A percentile compares a stretch with the other conserved stretches of the same genome.
Conservation (phyloP, 2,113 vertebrate species). For the Spea multiplicata region DNA sequence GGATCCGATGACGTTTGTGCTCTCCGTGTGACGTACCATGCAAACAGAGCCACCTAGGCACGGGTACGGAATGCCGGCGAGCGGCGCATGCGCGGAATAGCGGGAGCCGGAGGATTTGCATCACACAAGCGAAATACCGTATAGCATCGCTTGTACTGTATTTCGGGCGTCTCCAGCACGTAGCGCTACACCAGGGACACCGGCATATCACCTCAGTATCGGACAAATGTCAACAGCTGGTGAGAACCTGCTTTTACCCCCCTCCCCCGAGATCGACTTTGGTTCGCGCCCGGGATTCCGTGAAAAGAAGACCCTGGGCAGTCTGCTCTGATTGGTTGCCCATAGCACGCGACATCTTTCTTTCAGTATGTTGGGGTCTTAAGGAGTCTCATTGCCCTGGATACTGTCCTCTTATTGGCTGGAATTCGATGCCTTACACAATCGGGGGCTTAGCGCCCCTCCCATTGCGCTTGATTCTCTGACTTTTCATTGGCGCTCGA, state of each 20-base stretch:
- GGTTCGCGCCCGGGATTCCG: background rate
- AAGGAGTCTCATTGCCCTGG: background rate
- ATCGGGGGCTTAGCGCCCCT: background rate
- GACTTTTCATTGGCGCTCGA: background rate
- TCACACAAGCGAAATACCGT: background rate
- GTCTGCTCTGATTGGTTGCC: slow-evolving; percentile 1
- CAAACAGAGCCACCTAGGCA: slow-evolving; percentile 15
- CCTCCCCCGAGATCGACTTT: background rate
- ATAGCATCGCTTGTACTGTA: background rate
- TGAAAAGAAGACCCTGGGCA: background rate
- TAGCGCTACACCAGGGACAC: background rate
- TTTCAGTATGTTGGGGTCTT: slow-evolving; percentile 12
- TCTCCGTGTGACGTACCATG: slow-evolving; percentile 24
- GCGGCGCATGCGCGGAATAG: slow-evolving; percentile 37
- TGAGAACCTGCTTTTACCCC: background rate
- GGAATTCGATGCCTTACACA: background rate
- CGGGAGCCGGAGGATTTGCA: slow-evolving; percentile 20
- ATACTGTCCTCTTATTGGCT: slow-evolving; percentile 22
- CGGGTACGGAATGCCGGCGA: background rate
- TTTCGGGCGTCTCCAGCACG: background rate
- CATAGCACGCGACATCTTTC: background rate
- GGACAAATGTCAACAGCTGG: background rate
- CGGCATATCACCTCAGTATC: background rate
- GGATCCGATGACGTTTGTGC: slow-evolving; percentile 11
- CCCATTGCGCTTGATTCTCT: slow-evolving; percentile 3